These are phyloP conservation scores for Heteronetta atricapilla DNA, from an alignment of 2,113 vertebrate genomes.

Conservation along the genomic window DNA sequence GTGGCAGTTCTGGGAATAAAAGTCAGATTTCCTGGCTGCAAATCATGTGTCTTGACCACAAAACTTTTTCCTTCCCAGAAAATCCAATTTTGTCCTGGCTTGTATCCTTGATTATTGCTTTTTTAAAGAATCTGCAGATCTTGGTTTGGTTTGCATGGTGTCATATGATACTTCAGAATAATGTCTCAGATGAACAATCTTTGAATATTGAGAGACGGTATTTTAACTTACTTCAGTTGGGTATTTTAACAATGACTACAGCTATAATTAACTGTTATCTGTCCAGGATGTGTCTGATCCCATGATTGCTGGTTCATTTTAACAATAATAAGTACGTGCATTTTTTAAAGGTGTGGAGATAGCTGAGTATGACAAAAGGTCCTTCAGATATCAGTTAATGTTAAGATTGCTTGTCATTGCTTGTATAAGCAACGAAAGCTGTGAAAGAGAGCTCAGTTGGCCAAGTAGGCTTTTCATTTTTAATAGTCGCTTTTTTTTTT, in stretches of 20 bases:
- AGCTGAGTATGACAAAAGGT: neutral
- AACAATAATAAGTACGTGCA: neutral
- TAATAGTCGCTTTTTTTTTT: neutral
- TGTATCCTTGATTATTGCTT: neutral
- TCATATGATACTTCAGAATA: neutral
- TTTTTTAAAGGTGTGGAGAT: neutral
- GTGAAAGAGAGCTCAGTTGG: neutral
- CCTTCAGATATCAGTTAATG: neutral
- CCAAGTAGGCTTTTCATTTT: neutral
- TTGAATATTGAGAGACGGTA: neutral
- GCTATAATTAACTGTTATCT: neutral
- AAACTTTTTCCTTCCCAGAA: conserved; percentile 14
- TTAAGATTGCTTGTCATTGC: neutral
- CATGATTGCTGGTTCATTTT: neutral
- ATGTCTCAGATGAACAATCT: neutral
- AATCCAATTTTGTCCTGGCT: neutral
- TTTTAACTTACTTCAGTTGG: neutral
- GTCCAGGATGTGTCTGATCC: neutral
- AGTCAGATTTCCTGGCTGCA: neutral
- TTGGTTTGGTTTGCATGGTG: neutral
- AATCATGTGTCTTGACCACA: neutral
- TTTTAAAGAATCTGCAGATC: neutral
- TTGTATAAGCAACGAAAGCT: neutral
- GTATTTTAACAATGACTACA: neutral
- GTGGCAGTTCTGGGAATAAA: conserved; percentile 16